Evolutionary conservation across 2,888 invertebrate genomes (phyloP), one percentile per base, ranked within the genome.

Genomic region (Heteromurus nitidus): DNA sequence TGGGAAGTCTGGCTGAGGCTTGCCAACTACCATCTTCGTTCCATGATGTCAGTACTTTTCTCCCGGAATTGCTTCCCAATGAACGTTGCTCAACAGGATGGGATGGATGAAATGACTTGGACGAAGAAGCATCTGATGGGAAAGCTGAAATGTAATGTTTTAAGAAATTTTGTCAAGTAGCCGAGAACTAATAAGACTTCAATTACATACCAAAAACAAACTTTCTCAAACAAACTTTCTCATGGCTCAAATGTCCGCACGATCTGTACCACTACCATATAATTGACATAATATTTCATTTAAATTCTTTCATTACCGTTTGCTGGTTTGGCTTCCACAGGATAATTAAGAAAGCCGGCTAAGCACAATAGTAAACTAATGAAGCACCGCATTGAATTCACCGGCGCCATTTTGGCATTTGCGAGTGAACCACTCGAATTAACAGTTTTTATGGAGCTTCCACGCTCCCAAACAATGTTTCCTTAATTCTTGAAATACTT

Each of bases 1-100:
- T 76, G 30, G 87, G 86, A 58, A 87, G 84, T 53, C 86, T 74
- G 13, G 86, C 85, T 13, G 87, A 85, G 16, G 83, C 86, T 58
- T 82, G 73, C 87, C 87, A 87, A 26, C 62, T 74, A 22, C 85
- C 85, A 18, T 85, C 86, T 31, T 85, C 82, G 11, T 80, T 82
- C 72, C 82, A 73, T 0, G 85, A 82, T 22, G 83, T 75, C 13
- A 85, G 65, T 2, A 86, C 80, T 53, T 82, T 77, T 18, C 85
- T 42, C 31, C 60, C 75, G 11, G 47, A 47, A 13, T 42, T 11
- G 30, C 13, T 50, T 9, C 2, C 50, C 18, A 28, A 30, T 3
- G 81, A 55, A 1, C 70, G 62, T 5, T 47, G 18, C 16, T 58
- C 18, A 64, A 64, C 31, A 5, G 77, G 62, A 18, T 70, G 69